Conservation (phyloP, 2,888 invertebrate genomes). For the Nasonovia ribisnigri region DNA sequence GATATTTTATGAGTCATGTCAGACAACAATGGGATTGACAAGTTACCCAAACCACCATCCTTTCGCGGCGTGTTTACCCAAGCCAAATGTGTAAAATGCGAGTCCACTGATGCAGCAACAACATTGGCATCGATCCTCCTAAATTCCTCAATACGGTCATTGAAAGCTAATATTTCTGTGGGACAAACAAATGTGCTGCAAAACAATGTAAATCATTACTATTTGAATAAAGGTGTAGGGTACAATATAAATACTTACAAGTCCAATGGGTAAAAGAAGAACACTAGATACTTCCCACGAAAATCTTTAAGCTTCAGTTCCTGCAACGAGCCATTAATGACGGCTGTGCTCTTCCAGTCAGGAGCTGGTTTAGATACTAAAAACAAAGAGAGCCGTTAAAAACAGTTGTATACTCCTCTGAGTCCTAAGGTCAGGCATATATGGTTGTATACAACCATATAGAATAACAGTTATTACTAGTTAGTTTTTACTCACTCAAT, state of each 20-base stretch:
- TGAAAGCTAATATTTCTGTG: conserved; percentile 93
- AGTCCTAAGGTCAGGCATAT: not conserved
- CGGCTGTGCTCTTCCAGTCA: conserved; percentile 86
- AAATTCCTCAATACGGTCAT: conserved; percentile 87
- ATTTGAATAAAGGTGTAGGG: not conserved
- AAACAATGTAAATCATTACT: not conserved
- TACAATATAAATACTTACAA: conserved; percentile 72
- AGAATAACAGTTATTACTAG: not conserved
- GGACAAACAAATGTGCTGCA: conserved; percentile 86
- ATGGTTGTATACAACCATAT: not conserved
- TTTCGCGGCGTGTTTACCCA: conserved; percentile 94
- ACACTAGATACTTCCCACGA: conserved; percentile 89
- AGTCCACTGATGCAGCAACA: conserved; percentile 90
- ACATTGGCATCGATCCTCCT: conserved; percentile 85
- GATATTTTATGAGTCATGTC: conserved; percentile 92
- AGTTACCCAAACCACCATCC: conserved; percentile 89
- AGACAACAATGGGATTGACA: conserved; percentile 91
- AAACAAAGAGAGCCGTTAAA: not conserved
- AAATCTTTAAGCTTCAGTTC: conserved; percentile 83
- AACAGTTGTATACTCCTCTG: not conserved
- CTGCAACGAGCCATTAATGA: conserved; percentile 84
- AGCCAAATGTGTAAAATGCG: conserved; percentile 90
- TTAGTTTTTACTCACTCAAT: conserved; percentile 85
- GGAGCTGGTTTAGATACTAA: conserved; percentile 86
- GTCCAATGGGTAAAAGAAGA: conserved; percentile 93